These are phyloP conservation scores for Clusia tigrina DNA, from an alignment of 2,888 invertebrate genomes.

Conservation along the genomic window DNA sequence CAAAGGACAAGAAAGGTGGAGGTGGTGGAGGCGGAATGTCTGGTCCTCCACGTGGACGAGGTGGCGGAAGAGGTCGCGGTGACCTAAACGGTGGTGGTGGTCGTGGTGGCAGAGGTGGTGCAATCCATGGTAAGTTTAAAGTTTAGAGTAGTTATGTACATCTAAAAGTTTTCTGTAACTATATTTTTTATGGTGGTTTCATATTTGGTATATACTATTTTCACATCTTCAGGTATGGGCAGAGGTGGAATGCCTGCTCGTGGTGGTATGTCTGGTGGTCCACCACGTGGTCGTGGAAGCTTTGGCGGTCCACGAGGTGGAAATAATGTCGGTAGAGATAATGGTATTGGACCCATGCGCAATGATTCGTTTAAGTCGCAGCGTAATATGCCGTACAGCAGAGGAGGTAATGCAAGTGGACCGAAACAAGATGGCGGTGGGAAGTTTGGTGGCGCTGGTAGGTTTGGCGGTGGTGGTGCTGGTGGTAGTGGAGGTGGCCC, in stretches of 20 bases:
- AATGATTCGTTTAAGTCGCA: conserved; percentile 39
- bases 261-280: conserved; percentile 17
- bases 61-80: conserved; percentile 50
- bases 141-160: no score
- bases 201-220: no score
- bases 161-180: no score
- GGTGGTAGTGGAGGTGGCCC: conserved; percentile 32
- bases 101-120: conserved; percentile 19
- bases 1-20: conserved; percentile 71
- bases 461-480: conserved; percentile 29
- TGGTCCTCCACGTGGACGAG: conserved; percentile 26
- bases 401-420: conserved; percentile 26
- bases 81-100: conserved; percentile 35
- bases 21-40: conserved; percentile 66
- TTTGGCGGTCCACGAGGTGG: conserved; percentile 21
- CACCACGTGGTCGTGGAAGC: not conserved
- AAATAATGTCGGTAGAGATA: conserved; percentile 32
- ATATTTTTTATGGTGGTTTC: conserved; percentile 1
- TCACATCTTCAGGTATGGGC: conserved; percentile 39
- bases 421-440: conserved; percentile 21
- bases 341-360: conserved; percentile 39
- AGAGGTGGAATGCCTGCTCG: conserved; percentile 31
- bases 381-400: conserved; percentile 35
- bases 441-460: conserved; percentile 24
- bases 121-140: not conserved